Evolutionary conservation across 1,140 invertebrate genomes (phyloP).

Genomic region (Euura lappo): DNA sequence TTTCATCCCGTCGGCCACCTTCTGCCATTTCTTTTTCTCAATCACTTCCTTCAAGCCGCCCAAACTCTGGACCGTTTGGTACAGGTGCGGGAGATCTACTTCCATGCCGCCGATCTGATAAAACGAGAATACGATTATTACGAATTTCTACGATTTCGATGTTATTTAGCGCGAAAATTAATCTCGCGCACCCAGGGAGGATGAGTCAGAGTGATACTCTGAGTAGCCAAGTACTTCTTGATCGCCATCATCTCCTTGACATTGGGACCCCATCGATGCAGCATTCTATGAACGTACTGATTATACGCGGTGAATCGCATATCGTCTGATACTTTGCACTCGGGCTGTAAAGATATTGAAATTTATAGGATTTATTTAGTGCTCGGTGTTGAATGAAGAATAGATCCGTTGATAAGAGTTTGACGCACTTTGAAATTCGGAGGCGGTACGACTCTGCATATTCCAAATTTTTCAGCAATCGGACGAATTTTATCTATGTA

Average conservation of each 20-base stretch:
- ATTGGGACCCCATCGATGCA: constrained; percentile 88
- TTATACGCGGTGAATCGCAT: constrained; percentile 90
- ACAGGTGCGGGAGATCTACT: constrained; percentile 86
- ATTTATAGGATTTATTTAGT: neutral
- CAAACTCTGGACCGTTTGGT: constrained; percentile 82
- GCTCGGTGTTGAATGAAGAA: neutral
- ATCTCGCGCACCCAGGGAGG: constrained; percentile 70
- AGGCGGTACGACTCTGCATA: constrained; percentile 91
- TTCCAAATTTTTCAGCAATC: constrained; percentile 82
- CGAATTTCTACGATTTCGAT: constrained; percentile 3
- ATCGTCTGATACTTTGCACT: constrained; percentile 84
- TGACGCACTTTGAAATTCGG: constrained; percentile 74
- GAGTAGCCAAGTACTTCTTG: constrained; percentile 80
- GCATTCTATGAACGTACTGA: constrained; percentile 91
- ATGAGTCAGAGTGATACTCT: constrained; percentile 77
- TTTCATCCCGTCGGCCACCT: constrained; percentile 87
- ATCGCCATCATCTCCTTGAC: constrained; percentile 87
- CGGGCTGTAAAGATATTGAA: constrained; percentile 65
- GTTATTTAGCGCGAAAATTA: neutral
- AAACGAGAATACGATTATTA: neutral
- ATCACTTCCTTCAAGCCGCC: constrained; percentile 90
- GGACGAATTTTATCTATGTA: constrained; percentile 87
- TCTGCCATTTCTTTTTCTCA: constrained; percentile 89
- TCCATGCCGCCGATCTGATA: constrained; percentile 86
- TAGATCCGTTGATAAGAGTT: neutral